These are phyloP conservation scores for Sitobion miscanthi DNA, from an alignment of 1,140 invertebrate species.

Conservation along the genomic window DNA sequence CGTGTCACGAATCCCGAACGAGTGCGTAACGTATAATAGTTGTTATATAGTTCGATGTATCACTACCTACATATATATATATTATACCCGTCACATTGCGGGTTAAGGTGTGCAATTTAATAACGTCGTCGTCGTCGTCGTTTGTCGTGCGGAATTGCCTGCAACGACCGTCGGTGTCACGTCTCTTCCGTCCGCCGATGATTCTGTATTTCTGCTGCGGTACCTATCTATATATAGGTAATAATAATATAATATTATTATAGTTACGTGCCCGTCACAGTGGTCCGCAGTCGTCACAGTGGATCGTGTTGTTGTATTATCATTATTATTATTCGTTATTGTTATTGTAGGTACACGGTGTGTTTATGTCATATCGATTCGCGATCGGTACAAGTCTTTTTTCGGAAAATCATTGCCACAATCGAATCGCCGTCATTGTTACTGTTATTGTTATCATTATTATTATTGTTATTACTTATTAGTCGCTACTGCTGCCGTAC, in stretches of 20 bases:
- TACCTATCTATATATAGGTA: background rate
- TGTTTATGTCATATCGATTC: constrained; percentile 2
- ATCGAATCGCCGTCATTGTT: background rate
- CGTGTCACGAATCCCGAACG: background rate
- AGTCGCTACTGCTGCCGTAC: background rate
- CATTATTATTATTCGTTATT: too few relatives aligned
- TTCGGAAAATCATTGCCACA: constrained; percentile 9
- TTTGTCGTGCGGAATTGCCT: background rate
- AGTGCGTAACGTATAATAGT: too few relatives aligned
- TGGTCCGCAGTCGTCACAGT: too few relatives aligned
- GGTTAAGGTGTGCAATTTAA: constrained; percentile 2
- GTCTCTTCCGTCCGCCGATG: background rate
- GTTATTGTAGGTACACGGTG: background rate
- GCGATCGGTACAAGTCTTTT: background rate
- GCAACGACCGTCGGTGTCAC: background rate
- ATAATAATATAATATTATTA: background rate
- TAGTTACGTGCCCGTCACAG: background rate
- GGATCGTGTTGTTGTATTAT: too few relatives aligned
- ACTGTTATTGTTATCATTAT: background rate
- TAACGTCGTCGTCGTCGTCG: background rate
- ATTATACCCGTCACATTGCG: background rate
- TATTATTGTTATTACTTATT: background rate
- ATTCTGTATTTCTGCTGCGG: background rate
- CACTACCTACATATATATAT: background rate
- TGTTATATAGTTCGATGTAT: background rate